Evolutionary conservation across 2,797 vertebrate species (phyloP).

Genomic region (Trachops cirrhosus): DNA sequence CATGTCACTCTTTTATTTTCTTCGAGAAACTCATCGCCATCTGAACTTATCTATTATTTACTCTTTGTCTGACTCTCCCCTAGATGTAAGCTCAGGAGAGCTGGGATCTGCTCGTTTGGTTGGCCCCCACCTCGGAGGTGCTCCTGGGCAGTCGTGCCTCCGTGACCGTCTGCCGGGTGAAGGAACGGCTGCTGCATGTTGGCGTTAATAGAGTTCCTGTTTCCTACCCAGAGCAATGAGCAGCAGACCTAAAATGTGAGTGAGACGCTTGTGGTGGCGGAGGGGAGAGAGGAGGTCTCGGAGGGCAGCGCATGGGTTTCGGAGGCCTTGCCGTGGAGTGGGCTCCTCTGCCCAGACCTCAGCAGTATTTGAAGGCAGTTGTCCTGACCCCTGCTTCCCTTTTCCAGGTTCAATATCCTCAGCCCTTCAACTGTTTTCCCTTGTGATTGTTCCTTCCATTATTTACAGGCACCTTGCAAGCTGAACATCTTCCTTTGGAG

Average conservation of each 20-base stretch:
- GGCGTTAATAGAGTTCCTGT: not conserved
- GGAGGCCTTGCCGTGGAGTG: not conserved
- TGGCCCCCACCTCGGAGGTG: not conserved
- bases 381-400: not conserved
- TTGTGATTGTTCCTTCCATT: not conserved
- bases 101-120: not conserved
- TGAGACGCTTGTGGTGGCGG: not conserved
- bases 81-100: not conserved
- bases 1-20: not conserved
- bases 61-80: not conserved
- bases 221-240: not conserved
- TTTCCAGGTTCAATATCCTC: not conserved
- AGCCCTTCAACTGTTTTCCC: not conserved
- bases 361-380: not conserved
- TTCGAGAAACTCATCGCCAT: fast-evolving
- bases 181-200: fast-evolving
- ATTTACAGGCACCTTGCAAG: not conserved
- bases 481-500: not conserved
- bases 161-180: not conserved
- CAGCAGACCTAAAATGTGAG: not conserved
- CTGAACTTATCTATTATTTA: not conserved
- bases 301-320: fast-evolving
- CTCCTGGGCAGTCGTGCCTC: fast-evolving
- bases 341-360: not conserved
- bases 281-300: fast-evolving